Base-by-base conservation (phyloP, 2,888 invertebrate genomes). In the Dorcus parallelipipedus region DNA sequence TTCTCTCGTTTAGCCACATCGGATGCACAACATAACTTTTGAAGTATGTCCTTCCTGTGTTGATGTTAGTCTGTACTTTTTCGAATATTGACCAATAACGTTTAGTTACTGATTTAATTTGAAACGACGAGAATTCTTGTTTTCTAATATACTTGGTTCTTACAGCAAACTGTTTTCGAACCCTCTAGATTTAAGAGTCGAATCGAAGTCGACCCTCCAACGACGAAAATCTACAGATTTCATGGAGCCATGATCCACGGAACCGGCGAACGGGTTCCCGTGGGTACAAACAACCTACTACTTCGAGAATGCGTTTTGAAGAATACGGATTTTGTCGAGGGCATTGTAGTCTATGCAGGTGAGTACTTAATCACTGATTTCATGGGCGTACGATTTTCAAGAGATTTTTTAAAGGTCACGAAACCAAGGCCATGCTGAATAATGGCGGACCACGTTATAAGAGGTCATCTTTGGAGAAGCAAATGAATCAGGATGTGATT, bases 351-450 rank as follows among this genome's bases (percentile, higher is more conserved):
- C 54, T 98, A 98, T 82, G 95, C 95, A 65, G 91, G 87, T 85
- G 75, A 73, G 71, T 59, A 38, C 3, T 8, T 26, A 20, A 38
- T 14, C 9, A 3, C 38, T 9, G 14, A 9, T 9, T 9, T 49
- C 2, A 49, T n/a, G 8, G 1, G 10, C 17, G 14, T 48, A 8
- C 17, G 14, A 17, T 17, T 17, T n/a, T 17, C 17, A 26, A 48
- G 20, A 14, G 9, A 10, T 49, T 26, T 58, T 58, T 71, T 75
- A 38, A 76, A 84, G 93, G 97, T 58, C 95, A 95, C 78, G 97
- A 98, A 82, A 97, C 97, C 10, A 98, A 98, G 80, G 94, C 97
- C 14, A 94, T 97, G 94, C 84, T 97, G 62, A 98, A 97, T 79
- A 97, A 97, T 78, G 93, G 95, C 65, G 95, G 96, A 45, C 96